Evolutionary conservation across 2,797 vertebrate genomes (phyloP).

Genomic region (Peromyscus attwateri): DNA sequence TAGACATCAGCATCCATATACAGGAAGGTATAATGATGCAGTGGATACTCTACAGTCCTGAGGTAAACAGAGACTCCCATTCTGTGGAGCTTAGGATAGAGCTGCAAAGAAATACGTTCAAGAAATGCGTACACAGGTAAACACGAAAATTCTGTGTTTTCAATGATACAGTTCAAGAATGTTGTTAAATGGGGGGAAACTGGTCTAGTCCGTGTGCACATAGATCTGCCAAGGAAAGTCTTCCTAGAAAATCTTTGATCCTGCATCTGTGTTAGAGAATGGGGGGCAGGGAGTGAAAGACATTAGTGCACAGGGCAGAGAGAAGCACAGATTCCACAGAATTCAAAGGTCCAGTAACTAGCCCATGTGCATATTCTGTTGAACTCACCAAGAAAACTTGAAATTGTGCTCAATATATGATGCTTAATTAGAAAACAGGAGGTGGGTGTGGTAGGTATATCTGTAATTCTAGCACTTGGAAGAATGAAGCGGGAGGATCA

Average conservation of each 20-base stretch:
- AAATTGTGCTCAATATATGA: neutral
- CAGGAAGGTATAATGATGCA: too few species aligned
- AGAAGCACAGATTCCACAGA: neutral
- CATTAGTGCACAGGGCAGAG: neutral
- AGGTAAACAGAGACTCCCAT: neutral
- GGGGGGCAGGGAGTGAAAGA: neutral
- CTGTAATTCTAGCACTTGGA: neutral
- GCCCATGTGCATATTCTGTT: fast-evolving
- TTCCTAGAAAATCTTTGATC: neutral
- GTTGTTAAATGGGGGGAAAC: neutral
- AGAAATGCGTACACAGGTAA: neutral
- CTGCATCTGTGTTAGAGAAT: neutral
- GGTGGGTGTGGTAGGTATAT: neutral
- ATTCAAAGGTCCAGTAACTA: neutral
- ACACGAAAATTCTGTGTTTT: neutral
- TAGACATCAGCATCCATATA: neutral
- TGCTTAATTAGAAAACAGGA: neutral
- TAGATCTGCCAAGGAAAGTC: neutral
- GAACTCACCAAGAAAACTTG: neutral
- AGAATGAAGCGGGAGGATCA: neutral
- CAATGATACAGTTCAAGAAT: neutral
- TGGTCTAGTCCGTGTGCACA: neutral
- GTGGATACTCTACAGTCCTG: neutral
- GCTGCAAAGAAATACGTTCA: neutral
- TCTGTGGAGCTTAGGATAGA: neutral